Percentiles rank a stretch among this genome's conserved stretches.
These are phyloP conservation scores for Calypte anna DNA, from an alignment of 2,113 vertebrate species.

Conservation along the genomic window DNA sequence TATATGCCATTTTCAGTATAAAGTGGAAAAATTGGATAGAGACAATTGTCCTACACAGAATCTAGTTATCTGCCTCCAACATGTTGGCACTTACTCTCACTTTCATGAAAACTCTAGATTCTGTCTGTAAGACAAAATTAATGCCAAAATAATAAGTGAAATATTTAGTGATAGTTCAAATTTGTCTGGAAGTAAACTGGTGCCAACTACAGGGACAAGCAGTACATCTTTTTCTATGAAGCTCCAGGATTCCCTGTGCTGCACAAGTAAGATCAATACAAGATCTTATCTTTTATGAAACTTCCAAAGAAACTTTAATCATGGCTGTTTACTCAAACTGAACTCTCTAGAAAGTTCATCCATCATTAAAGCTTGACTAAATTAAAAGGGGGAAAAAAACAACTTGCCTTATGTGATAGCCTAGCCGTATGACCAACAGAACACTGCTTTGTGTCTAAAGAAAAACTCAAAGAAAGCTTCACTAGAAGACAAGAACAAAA, in stretches of 20 bases:
- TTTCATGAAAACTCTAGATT: not conserved
- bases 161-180: not conserved
- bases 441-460: not conserved
- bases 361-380: not conserved
- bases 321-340: not conserved
- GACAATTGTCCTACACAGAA: not conserved
- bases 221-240: not conserved
- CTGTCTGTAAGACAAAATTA: not conserved
- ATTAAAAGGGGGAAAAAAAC: not conserved
- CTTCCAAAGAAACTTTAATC: not conserved
- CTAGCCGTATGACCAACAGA: not conserved
- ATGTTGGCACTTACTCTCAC: not conserved
- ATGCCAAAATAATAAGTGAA: slow-evolving; percentile 1
- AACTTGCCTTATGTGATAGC: not conserved
- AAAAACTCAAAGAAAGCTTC: not conserved
- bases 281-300: not conserved
- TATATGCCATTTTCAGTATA: not conserved
- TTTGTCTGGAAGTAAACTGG: not conserved
- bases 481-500: not conserved
- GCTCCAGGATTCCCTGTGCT: not conserved
- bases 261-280: not conserved
- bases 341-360: not conserved
- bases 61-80: not conserved
- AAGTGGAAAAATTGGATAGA: not conserved
- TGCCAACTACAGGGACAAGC: not conserved